phyloP scores from a whole-genome alignment of 2,888 invertebrate species.

The Nephrotoma appendiculata region DNA sequence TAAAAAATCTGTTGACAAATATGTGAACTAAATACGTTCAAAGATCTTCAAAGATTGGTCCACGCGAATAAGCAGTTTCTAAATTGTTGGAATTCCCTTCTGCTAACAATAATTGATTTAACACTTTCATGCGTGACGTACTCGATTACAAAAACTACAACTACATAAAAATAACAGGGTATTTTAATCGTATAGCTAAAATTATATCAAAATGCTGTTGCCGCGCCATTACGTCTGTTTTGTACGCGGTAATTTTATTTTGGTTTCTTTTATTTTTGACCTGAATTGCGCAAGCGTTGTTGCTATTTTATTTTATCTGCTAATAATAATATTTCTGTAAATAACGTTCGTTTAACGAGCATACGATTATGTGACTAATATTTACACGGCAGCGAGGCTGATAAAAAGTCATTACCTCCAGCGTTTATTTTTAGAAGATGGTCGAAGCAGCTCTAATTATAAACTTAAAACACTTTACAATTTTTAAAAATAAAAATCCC shows the following conservation, averaged over 20 bases:
- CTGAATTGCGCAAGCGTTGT: not conserved
- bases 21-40: not conserved
- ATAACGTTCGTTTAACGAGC: not conserved
- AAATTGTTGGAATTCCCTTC: not conserved
- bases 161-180: not conserved
- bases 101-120: not conserved
- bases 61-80: not conserved
- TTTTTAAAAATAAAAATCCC: not conserved
- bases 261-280: not conserved
- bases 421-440: not conserved
- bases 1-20: not conserved
- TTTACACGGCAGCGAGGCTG: not conserved
- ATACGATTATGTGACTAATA: not conserved
- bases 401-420: not conserved
- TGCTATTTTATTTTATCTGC: not conserved
- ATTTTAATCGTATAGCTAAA: not conserved
- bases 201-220: not conserved
- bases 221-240: not conserved
- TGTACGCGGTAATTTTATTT: not conserved
- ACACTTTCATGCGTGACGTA: not conserved
- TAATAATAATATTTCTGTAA: not conserved
- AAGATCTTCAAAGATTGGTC: not conserved
- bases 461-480: not conserved
- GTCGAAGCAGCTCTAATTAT: not conserved
- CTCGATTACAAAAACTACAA: not conserved